Evolutionary conservation across 2,113 vertebrate species (phyloP), one percentile per base, ranked within the genome.

Genomic region (Nyctibius bracteatus): DNA sequence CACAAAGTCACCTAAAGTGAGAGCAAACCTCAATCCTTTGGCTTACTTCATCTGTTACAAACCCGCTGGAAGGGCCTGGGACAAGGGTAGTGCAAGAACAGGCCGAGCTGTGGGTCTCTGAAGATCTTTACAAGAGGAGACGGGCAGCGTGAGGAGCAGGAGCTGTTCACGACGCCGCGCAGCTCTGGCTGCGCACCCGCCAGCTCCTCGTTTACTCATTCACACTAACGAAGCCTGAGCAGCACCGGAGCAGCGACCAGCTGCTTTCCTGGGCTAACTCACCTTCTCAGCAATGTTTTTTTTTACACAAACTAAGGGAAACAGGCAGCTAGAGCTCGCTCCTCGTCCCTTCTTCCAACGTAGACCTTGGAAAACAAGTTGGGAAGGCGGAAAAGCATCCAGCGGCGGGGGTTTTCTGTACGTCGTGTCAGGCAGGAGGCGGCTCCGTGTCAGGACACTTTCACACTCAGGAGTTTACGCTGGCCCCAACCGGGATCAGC

Each of bases 191-290:
- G 17, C 3, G 6, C 41, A 12, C 59, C 11, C 3, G 22, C 21
- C 49, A 39, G 22, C 19, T 33, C 46, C 80, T 0, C 4, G 16
- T 22, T 28, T 10, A 43, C 44, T 33, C 37, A 1, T 5, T 28
- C 22, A 9, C 24, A 0, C 25, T 19, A 13, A 35, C 0, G 24
- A 35, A 35, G 35, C 41, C 55, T 4, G 19, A 28, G 19, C 12
- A 8, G 12, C 9, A 3, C 7, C 4, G 30, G 61, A 7, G 0
- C 25, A 4, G 9, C 1, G 15, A 6, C 10, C 0, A 2, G 13
- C 33, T 30, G 27, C 74, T 51, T 19, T 10, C 43, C 3, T 1
- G 7, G 14, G 21, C 47, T 12, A 10, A 33, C 44, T 8, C 39
- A 24, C 55, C 39, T 13, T n/a, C n/a, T n/a, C 47, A 14, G 14